Conservation (phyloP, 1,140 invertebrate genomes). For the Calycopis cecrops region DNA sequence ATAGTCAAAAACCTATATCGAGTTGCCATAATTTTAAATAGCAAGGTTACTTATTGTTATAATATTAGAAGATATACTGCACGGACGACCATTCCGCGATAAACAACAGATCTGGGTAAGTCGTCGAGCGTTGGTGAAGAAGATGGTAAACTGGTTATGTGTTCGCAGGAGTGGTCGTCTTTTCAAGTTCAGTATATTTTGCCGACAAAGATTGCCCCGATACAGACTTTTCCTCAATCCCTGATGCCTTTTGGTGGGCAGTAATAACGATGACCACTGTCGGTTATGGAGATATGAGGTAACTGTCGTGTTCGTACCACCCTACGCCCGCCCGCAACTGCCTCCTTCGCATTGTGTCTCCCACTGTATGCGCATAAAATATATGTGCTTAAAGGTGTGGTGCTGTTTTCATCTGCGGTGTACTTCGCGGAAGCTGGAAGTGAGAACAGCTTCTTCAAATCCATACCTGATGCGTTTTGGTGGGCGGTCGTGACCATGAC, state of each 20-base stretch:
- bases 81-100: too few relatives aligned
- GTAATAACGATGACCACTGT: constrained; percentile 96
- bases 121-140: constrained; percentile 30
- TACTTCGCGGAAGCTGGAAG: constrained; percentile 99
- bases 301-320: constrained; percentile 67
- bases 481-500: constrained; percentile 99
- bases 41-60: too few relatives aligned
- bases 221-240: constrained; percentile 98
- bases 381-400: constrained; percentile 91
- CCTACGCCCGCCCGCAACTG: constrained; percentile 60
- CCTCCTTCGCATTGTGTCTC: constrained; percentile 54
- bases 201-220: constrained; percentile 97
- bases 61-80: too few relatives aligned
- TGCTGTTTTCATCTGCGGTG: constrained; percentile 98
- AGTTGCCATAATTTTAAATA: too few relatives aligned
- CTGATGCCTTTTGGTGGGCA: constrained; percentile 97
- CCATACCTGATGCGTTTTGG: constrained; percentile 99
- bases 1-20: too few relatives aligned
- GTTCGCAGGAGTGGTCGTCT: constrained; percentile 93
- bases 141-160: constrained; percentile 52
- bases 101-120: too few relatives aligned
- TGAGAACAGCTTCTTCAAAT: constrained; percentile 99
- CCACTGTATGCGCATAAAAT: constrained; percentile 72
- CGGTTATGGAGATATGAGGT: constrained; percentile 98
- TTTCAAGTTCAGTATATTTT: constrained; percentile 98